A percentile compares a stretch with the other conserved stretches of the same genome.
These are phyloP conservation scores for Felis catus DNA, from an alignment of 2,113 vertebrate genomes.

Conservation along the genomic window DNA sequence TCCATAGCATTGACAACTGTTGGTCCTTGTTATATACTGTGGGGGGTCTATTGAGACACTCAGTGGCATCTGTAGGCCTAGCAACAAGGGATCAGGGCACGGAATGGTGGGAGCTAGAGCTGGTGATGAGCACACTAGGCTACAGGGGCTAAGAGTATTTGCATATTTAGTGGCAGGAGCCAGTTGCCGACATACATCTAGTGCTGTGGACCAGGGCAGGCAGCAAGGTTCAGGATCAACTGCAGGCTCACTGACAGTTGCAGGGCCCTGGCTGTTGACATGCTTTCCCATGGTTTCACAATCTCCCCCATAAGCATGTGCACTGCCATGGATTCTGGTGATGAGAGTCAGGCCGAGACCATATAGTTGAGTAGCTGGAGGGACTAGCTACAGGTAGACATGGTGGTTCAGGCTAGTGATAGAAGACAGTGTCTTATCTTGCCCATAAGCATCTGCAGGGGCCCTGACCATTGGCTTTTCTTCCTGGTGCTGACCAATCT, in stretches of 20 bases:
- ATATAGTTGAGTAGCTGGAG: neutral
- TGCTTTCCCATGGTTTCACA: neutral
- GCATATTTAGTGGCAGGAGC: neutral
- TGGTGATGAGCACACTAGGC: neutral
- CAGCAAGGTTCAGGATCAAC: neutral
- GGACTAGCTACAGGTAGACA: neutral
- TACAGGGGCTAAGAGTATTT: neutral
- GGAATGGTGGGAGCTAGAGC: neutral
- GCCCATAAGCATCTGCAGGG: neutral
- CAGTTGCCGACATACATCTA: neutral
- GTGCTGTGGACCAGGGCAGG: neutral
- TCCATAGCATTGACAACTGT: neutral
- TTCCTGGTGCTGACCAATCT: neutral
- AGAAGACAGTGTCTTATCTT: neutral
- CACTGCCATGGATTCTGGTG: neutral
- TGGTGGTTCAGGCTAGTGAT: neutral
- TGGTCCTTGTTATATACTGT: neutral
- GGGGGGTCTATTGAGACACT: neutral
- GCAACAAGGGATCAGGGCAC: neutral
- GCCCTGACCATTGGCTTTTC: neutral
- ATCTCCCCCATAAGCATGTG: neutral
- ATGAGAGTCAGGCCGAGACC: neutral
- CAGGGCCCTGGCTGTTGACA: neutral
- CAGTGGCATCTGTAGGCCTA: neutral
- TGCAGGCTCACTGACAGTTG: neutral